Conservation (phyloP, 1,140 invertebrate species). For the Arctopsyche grandis region DNA sequence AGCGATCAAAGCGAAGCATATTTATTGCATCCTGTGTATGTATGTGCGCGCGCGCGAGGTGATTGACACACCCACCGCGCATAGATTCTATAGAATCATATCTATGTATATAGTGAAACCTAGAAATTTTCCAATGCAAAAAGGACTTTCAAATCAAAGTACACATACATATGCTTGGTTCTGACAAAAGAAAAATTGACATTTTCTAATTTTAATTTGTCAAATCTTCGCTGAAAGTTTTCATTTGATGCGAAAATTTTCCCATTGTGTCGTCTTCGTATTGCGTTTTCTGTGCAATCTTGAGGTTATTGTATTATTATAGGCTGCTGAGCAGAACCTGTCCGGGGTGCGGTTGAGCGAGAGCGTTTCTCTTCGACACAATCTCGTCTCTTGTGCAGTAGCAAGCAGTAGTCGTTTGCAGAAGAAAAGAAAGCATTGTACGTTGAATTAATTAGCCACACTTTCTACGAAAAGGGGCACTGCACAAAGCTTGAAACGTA, state of each 20-base stretch:
- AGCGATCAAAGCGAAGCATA: not conserved
- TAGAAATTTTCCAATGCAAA: too few species aligned
- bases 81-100: not conserved
- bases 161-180: too few species aligned
- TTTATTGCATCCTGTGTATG: constrained; percentile 4
- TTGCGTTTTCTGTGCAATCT: too few species aligned
- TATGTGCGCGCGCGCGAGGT: not conserved
- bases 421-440: constrained; percentile 18
- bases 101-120: too few species aligned
- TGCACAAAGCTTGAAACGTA: constrained; percentile 6
- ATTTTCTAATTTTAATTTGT: too few species aligned
- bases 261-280: too few species aligned
- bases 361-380: not conserved
- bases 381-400: too few species aligned
- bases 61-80: not conserved
- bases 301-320: too few species aligned
- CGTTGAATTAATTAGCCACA: constrained; percentile 4
- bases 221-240: too few species aligned
- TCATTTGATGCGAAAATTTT: too few species aligned
- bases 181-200: too few species aligned
- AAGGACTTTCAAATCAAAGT: too few species aligned
- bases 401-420: not conserved
- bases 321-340: not conserved
- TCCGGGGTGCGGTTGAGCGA: not conserved
- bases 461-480: constrained; percentile 17